Conservation (phyloP, 2,113 vertebrate genomes). For the Tretioscincus oriximinensis region DNA sequence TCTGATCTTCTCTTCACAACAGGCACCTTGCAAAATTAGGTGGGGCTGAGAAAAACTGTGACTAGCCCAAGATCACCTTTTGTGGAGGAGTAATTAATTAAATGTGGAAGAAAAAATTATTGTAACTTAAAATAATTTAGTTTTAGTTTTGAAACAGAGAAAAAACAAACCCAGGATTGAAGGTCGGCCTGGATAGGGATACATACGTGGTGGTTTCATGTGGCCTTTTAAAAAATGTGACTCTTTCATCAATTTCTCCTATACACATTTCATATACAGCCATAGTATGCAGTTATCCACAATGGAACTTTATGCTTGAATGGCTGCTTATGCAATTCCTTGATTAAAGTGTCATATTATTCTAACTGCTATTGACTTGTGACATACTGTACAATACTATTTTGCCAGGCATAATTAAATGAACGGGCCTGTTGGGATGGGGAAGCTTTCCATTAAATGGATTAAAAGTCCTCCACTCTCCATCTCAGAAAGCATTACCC, state of each 20-base stretch:
- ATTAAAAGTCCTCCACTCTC: not conserved
- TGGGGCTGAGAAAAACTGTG: no score
- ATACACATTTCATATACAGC: not conserved
- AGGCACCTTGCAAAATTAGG: no score
- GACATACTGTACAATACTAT: not conserved
- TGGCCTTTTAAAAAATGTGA: not conserved
- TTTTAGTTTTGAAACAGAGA: not conserved
- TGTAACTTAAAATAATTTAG: no score
- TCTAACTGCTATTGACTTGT: constrained; percentile 2
- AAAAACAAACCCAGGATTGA: not conserved
- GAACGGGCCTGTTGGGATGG: not conserved
- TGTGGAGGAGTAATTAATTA: no score
- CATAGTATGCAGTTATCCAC: accelerated
- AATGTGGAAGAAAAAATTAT: no score
- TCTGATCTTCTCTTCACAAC: no score
- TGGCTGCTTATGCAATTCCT: not conserved
- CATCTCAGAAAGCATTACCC: accelerated
- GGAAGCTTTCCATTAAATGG: not conserved
- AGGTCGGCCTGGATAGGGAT: not conserved
- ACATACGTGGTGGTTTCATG: no score
- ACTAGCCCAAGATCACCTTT: no score
- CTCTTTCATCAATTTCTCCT: not conserved
- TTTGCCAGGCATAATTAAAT: not conserved
- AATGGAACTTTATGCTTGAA: not conserved
- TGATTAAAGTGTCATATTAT: not conserved